Evolutionary conservation across 2,888 invertebrate species (phyloP), one percentile per base, ranked within the genome.

Genomic region (Aphidoletes aphidimyza): DNA sequence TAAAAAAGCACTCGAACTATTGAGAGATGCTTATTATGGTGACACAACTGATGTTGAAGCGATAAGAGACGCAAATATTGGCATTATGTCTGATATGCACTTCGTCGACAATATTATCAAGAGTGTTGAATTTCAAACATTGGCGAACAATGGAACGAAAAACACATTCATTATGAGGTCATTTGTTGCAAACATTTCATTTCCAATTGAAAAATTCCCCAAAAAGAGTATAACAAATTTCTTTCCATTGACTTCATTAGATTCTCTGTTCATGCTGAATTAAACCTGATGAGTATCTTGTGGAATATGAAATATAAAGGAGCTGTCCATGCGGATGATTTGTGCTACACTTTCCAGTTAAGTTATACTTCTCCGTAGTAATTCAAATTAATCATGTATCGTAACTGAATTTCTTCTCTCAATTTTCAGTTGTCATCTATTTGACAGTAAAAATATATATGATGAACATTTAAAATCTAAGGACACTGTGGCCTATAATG

Each of bases 11-110:
- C 2, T 83, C 19, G 36, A 83, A 19, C 5, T 37, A 36, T 83
- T 83, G 83, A 83, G 30, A 36, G 37, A 36, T 14, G 37, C 83
- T 2, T 83, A 83, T 83, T 83, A 36, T 30, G 19, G 19, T n/a
- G 83, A 22, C 17, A n/a, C 36, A 36, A 34, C 36, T 6, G 37
- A 83, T 36, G 1, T 22, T 83, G 39, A 83, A 6, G 19, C 17
- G 11, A 83, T 83, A 8, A 34, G 8, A 17, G 8, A 30, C 8
- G 36, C 8, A 34, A 83, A 83, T 83, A 83, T 83, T 36, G 83
- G 19, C 8, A 14, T 83, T 11, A n/a, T 83, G 9, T 83, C 83
- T 11, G 83, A 83, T 36, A 11, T 36, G 17, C 30, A 83, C 17
- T 83, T 83, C 83, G 36, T 2, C n/a, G 3, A 83, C 37, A 30